These are phyloP conservation scores for Monomorium pharaonis DNA, from an alignment of 1,140 invertebrate species.

Conservation along the genomic window DNA sequence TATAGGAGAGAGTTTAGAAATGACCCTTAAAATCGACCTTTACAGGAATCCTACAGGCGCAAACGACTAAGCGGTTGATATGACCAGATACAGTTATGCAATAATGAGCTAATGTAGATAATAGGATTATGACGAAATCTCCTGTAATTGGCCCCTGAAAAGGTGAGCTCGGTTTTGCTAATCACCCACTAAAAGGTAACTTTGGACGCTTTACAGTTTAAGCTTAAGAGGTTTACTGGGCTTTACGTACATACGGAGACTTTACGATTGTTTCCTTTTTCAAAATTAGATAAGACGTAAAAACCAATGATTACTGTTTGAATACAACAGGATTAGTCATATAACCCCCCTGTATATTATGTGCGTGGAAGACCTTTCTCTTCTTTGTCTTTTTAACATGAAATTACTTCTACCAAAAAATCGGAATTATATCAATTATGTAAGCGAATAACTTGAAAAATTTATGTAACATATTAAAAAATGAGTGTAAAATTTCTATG, in stretches of 20 bases:
- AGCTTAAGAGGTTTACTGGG: conserved; percentile 77
- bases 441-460: not conserved
- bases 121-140: conserved; percentile 83
- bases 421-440: not conserved
- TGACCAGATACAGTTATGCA: conserved; percentile 74
- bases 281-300: not conserved
- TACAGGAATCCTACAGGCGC: conserved; percentile 41
- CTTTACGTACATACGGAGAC: conserved; percentile 58
- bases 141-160: conserved; percentile 83
- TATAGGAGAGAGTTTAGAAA: conserved; percentile 21
- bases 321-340: conserved; percentile 63
- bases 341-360: conserved; percentile 28
- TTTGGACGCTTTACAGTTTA: conserved; percentile 77
- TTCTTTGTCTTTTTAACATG: not conserved
- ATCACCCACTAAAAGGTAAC: conserved; percentile 79
- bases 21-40: conserved; percentile 59
- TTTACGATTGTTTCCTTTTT: conserved; percentile 74
- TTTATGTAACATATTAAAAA: not conserved
- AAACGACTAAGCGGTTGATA: conserved; percentile 61
- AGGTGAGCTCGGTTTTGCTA: conserved; percentile 82
- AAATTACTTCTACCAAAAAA: not conserved
- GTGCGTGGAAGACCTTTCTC: not conserved
- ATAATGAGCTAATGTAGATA: conserved; percentile 84
- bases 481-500: not conserved
- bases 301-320: conserved; percentile 59